Evolutionary conservation across 2,888 invertebrate species (phyloP).

Genomic region (Geotrupes spiniger): DNA sequence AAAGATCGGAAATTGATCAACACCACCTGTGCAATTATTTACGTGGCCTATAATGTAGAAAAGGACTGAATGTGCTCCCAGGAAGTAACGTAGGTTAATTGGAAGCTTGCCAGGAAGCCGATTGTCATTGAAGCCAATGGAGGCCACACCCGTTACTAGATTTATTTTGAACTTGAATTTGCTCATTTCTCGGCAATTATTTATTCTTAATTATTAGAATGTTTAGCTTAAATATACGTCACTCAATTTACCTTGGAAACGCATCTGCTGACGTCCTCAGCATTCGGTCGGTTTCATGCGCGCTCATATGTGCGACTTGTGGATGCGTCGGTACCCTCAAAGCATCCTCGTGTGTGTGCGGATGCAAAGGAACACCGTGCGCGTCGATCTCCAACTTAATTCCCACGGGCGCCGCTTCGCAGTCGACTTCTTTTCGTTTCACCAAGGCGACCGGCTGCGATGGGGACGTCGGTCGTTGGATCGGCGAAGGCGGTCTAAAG

Average conservation of each 20-base stretch:
- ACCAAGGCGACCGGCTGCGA: slow-evolving; percentile 21
- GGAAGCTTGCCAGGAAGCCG: too few relatives aligned
- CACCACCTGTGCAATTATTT: too few relatives aligned
- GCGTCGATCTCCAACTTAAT: slow-evolving; percentile 20
- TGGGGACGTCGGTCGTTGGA: slow-evolving; percentile 38
- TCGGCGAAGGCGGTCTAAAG: slow-evolving; percentile 44
- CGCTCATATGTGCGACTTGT: slow-evolving; percentile 30
- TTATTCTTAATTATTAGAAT: too few relatives aligned
- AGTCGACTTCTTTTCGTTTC: slow-evolving; percentile 16
- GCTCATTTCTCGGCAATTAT: too few relatives aligned
- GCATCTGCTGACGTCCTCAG: slow-evolving; percentile 38
- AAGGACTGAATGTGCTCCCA: too few relatives aligned
- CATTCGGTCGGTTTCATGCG: slow-evolving; percentile 40
- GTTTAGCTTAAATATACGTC: too few relatives aligned
- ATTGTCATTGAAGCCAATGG: too few relatives aligned
- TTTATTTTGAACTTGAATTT: too few relatives aligned
- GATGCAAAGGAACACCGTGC: slow-evolving; percentile 9
- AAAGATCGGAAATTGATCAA: too few relatives aligned
- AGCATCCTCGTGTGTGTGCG: slow-evolving; percentile 39
- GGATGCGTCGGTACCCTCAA: slow-evolving; percentile 44
- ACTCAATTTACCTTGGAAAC: slow-evolving; percentile 39
- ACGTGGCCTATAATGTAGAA: too few relatives aligned
- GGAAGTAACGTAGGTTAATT: too few relatives aligned
- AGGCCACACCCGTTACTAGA: too few relatives aligned
- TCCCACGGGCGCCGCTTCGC: slow-evolving; percentile 15